Evolutionary conservation across 2,113 vertebrate species (phyloP), one percentile per base, ranked within the genome.

Genomic region (Tinamus guttatus): DNA sequence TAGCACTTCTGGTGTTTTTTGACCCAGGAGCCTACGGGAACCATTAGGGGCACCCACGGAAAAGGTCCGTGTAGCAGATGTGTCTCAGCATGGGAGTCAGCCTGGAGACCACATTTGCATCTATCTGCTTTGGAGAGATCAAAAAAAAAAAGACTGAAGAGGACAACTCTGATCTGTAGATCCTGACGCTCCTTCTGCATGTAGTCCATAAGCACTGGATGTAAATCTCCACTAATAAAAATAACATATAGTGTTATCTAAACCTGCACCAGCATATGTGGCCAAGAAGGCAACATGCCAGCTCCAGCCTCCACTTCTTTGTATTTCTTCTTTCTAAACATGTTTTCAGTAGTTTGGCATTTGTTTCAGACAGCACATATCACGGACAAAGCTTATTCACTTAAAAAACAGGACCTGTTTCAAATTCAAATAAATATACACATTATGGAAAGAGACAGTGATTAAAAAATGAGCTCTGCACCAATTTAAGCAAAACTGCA

Each of bases 11-110:
- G 49, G 9, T 10, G 21, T 49, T 8, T 49, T 49, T 49, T 95
- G 87, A 93, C 67, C 63, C 40, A 65, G 36, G 67, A 84, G 82
- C 87, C 87, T 95, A 62, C 73, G 85, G 87, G 93, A 94, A 51
- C 43, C 65, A 84, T 81, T 54, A 89, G 82, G 80, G 91, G 89
- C 65, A 88, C 88, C 81, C 2, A 10, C 85, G 86, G 93, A 52
- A 91, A 96, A 92, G 81, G 71, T 78, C 65, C 75, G 60, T 40
- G 78, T 51, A 94, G 43, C 96, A 94, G 95, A 89, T 93, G 94
- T 79, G 84, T 24, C 75, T 85, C 62, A 68, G 60, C 71, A 56
- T 11, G 32, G 75, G 81, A 45, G 75, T 65, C 68, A 68, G 80
- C 91, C 79, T 82, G 71, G 62, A 90, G 79, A 87, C 3, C 49